Percentiles rank a stretch among this genome's conserved stretches.
These are phyloP conservation scores for Ceratina australensis DNA, from an alignment of 1,140 invertebrate species.

Conservation along the genomic window DNA sequence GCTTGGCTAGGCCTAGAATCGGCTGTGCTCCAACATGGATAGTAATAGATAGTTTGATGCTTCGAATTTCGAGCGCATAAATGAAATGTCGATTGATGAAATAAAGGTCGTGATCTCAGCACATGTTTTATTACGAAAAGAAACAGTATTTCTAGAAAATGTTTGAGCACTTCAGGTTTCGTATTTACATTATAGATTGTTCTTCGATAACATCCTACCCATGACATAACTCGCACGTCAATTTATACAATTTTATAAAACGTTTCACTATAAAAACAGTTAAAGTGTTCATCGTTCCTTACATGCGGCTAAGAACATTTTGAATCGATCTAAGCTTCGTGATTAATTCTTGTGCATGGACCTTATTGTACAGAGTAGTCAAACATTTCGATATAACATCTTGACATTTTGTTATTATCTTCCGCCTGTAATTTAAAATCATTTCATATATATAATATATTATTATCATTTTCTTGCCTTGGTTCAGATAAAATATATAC, in stretches of 20 bases:
- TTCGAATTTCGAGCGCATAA: conserved; percentile 18
- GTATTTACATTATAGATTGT: conserved; percentile 24
- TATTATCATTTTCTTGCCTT: conserved; percentile 16
- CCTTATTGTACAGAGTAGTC: conserved; percentile 84
- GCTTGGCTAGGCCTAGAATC: too few relatives aligned
- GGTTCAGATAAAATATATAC: not conserved
- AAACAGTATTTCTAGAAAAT: conserved; percentile 25
- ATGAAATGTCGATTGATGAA: not conserved
- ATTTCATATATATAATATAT: conserved; percentile 40
- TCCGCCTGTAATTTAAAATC: conserved; percentile 74
- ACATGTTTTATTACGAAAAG: conserved; percentile 17
- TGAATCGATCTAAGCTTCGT: conserved; percentile 80
- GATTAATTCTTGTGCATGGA: conserved; percentile 81
- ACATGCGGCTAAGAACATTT: conserved; percentile 76
- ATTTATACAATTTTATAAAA: conserved; percentile 38
- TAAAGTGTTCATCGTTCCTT: conserved; percentile 58
- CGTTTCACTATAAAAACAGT: not conserved
- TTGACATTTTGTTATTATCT: conserved; percentile 83
- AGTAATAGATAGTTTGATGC: too few relatives aligned
- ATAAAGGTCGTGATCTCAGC: not conserved
- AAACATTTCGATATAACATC: conserved; percentile 85
- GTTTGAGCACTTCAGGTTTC: conserved; percentile 5
- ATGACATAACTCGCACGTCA: not conserved
- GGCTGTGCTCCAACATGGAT: too few relatives aligned
- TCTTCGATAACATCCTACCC: not conserved